Base-by-base conservation (phyloP, 2,113 vertebrate species). In the Acanthochromis polyacanthus region DNA sequence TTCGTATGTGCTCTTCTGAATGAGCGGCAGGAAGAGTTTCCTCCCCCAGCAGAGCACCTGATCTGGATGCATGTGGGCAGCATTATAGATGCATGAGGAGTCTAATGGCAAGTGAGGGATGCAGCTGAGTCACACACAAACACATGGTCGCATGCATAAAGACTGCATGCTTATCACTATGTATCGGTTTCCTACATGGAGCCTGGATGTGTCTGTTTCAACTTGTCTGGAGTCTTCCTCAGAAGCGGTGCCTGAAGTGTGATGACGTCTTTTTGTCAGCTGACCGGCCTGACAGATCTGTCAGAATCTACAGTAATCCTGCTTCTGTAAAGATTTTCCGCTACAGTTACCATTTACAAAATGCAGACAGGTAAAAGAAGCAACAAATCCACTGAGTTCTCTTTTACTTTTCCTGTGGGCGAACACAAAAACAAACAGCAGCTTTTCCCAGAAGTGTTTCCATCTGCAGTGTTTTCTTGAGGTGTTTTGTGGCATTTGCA, bases 61-160 rank as follows among this genome's bases (percentile, higher is more conserved):
- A 23, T 82, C 66, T 67, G 70, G 48, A 73, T 81, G 56, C 68
- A 78, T 80, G 80, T 85, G 74, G 83, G 75, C 74, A 64, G 78
- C 56, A 82, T 88, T 90, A 86, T 60, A 72, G 78, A 92, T 87
- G 84, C 82, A 86, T 86, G 86, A 89, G 64, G 85, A 84, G 45
- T 36, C 23, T 63, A 83, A 88, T 88, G 71, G 61, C 83, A 78
- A 75, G 60, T 63, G 73, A 90, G 78, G 63, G 77, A 81, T 82
- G 80, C 75, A 89, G 89, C 82, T 88, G 91, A 87, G 84, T 78
- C 46, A 48, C 50, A 60, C 72, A 64, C 45, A 56, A 46, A 40
- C 6, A 75, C 63, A 51, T 30, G 30, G 30, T 30, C 5, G 30
- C 30, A 30, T 30, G 30, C 20, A 36, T 16, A 15, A 45, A 67